phyloP scores from a whole-genome alignment of 2,113 vertebrate genomes.

The Mus pahari region DNA sequence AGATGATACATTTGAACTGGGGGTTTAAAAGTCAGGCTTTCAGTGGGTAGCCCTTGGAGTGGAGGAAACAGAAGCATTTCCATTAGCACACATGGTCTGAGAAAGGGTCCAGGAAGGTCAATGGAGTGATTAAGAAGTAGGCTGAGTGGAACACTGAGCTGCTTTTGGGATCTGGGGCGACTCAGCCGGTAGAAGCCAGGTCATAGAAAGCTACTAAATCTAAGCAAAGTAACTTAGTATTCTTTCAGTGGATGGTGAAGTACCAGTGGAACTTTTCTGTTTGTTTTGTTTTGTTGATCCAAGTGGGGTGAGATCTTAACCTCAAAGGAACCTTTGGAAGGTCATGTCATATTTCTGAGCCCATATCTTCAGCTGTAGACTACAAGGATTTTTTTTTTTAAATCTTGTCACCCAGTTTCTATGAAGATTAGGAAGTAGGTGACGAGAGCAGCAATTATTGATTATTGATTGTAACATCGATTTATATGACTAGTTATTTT shows the following conservation, averaged over 20 bases:
- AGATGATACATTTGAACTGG: background rate
- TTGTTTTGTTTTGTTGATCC: background rate
- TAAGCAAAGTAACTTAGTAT: background rate
- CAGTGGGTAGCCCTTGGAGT: background rate
- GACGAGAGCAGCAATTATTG: background rate
- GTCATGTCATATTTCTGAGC: background rate
- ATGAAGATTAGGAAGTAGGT: slow-evolving; percentile 21
- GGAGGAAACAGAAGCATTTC: background rate
- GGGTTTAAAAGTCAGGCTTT: background rate
- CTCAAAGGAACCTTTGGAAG: background rate
- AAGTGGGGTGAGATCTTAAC: background rate
- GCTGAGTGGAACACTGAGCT: background rate
- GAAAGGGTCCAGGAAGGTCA: background rate
- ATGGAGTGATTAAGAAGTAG: background rate
- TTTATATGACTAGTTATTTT: slow-evolving; percentile 5
- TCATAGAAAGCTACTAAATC: background rate
- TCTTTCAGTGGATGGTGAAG: background rate
- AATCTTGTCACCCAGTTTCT: background rate
- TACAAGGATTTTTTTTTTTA: background rate
- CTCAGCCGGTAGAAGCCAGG: background rate
- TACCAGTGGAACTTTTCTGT: background rate
- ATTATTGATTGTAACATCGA: slow-evolving; percentile 3
- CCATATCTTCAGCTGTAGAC: background rate
- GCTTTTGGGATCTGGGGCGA: background rate
- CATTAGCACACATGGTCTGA: background rate